These are phyloP conservation scores for Eupleurogrammus muticus DNA, from an alignment of 2,797 vertebrate species.

Conservation along the genomic window DNA sequence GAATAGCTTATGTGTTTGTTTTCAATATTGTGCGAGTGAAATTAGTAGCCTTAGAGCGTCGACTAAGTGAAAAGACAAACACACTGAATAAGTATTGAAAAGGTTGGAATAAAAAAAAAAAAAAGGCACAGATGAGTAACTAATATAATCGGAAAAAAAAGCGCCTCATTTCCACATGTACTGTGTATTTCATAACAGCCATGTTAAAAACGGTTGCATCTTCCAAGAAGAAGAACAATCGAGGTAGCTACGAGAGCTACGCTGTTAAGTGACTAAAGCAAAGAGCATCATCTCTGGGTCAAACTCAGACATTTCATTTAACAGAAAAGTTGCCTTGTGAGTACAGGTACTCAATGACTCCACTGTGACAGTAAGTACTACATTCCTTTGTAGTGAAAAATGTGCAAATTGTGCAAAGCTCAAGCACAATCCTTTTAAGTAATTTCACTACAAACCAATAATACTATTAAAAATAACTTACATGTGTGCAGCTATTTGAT, in stretches of 20 bases:
- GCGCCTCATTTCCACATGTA: constrained; percentile 17
- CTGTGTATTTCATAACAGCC: constrained; percentile 16
- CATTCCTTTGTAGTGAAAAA: constrained; percentile 58
- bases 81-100: constrained; percentile 51
- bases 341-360: constrained; percentile 18
- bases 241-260: constrained; percentile 14
- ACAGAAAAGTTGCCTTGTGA: constrained; percentile 18
- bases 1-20: constrained; percentile 74
- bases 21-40: constrained; percentile 71
- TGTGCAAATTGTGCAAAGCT: constrained; percentile 65
- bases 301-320: constrained; percentile 29
- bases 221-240: constrained; percentile 18
- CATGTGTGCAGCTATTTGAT: constrained; percentile 54
- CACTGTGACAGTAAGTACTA: constrained; percentile 35
- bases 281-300: constrained; percentile 16
- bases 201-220: constrained; percentile 24
- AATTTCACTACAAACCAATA: constrained; percentile 41
- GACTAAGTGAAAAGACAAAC: constrained; percentile 25
- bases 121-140: constrained; percentile 70
- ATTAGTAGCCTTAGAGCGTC: constrained; percentile 52
- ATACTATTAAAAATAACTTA: constrained; percentile 40
- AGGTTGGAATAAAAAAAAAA: constrained; percentile 25
- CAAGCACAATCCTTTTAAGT: constrained; percentile 65
- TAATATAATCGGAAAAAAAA: constrained; percentile 33
- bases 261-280: constrained; percentile 24